These are phyloP conservation scores for Peromyscus attwateri DNA, from an alignment of 2,797 vertebrate species.

Conservation along the genomic window DNA sequence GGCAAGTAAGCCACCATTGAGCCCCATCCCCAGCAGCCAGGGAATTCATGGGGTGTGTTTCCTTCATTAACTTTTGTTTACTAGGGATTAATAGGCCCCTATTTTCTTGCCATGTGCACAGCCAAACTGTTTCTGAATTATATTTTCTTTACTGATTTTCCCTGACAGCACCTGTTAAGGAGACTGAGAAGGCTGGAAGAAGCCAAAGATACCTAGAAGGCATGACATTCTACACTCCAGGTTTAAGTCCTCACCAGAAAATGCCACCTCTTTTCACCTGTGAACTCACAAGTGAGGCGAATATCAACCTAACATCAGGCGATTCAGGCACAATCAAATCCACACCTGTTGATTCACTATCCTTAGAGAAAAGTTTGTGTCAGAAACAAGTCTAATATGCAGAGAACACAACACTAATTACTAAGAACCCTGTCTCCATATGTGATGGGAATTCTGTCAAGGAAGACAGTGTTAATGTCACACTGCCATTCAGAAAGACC, in stretches of 20 bases:
- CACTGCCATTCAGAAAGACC: too few relatives aligned
- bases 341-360: background rate
- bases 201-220: background rate
- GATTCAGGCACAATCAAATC: background rate
- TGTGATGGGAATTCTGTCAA: too few relatives aligned
- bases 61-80: background rate
- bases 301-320: background rate
- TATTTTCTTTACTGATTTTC: background rate
- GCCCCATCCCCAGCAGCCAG: background rate
- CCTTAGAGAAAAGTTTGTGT: background rate
- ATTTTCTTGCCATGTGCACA: background rate
- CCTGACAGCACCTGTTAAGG: background rate
- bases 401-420: too few relatives aligned
- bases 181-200: too few relatives aligned
- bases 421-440: too few relatives aligned
- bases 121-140: background rate
- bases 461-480: too few relatives aligned
- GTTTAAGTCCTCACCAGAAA: background rate
- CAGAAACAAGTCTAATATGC: too few relatives aligned
- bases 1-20: background rate
- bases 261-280: background rate
- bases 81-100: background rate
- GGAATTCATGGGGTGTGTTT: background rate
- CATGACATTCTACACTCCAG: background rate
- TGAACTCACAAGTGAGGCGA: background rate